phyloP scores from a whole-genome alignment of 2,888 invertebrate genomes.

The Selenia dentaria region DNA sequence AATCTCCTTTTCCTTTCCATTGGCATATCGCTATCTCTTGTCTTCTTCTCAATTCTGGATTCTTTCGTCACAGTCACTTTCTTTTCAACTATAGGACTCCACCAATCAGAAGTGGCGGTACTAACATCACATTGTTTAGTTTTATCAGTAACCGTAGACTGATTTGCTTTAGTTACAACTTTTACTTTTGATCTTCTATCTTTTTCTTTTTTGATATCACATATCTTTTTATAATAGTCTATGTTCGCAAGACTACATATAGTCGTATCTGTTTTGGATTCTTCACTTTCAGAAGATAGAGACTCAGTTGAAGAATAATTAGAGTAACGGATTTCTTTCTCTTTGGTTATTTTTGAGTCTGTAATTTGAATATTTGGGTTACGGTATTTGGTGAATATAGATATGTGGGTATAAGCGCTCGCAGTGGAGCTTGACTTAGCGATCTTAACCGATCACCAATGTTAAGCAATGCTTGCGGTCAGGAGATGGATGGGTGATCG shows the following conservation, averaged over 20 bases:
- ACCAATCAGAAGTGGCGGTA: slow-evolving; percentile 62
- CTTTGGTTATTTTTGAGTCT: slow-evolving; percentile 4
- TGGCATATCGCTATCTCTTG: neutral
- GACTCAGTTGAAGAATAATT: slow-evolving; percentile 11
- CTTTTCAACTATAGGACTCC: slow-evolving; percentile 61
- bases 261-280: slow-evolving; percentile 45
- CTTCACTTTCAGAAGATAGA: slow-evolving; percentile 24
- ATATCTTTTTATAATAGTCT: slow-evolving; percentile 30
- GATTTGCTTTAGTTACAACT: slow-evolving; percentile 47
- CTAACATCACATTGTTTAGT: slow-evolving; percentile 46
- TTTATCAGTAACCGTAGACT: slow-evolving; percentile 46
- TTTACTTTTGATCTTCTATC: slow-evolving; percentile 21
- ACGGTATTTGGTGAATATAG: too few species aligned
- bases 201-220: neutral
- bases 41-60: slow-evolving; percentile 14
- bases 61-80: slow-evolving; percentile 30
- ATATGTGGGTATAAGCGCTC: too few species aligned
- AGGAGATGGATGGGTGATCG: too few species aligned
- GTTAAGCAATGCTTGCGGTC: too few species aligned
- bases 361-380: neutral
- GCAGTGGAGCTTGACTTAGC: too few species aligned
- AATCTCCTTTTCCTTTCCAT: slow-evolving; percentile 10
- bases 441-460: too few species aligned
- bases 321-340: slow-evolving; percentile 4
- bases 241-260: slow-evolving; percentile 45